Base-by-base conservation (phyloP, 1,140 invertebrate species). In the Drosophila lini region DNA sequence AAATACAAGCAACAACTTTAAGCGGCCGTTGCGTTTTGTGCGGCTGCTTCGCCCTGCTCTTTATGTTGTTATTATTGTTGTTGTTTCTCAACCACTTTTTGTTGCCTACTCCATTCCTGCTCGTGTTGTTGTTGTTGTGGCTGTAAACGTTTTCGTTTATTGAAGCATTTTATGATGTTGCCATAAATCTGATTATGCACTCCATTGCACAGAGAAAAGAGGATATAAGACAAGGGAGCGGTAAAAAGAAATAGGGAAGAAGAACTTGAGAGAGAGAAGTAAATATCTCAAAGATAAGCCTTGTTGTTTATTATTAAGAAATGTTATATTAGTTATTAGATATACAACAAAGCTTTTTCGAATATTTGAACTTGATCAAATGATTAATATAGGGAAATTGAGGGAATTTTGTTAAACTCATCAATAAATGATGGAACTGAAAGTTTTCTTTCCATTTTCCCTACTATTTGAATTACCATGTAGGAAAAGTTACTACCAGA, bases 131-230 rank as follows among this genome's bases (percentile, higher is more conserved):
- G 42, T 61, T 70, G 53, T 68, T 81, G 52, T 78, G 71, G 75
- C 41, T 88, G 63, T 80, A 74, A 86, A 80, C 84, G 84, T 83
- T 88, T 86, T 83, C 81, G 81, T 84, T 86, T 86, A 86, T 83
- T 86, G 77, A 86, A 88, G 84, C 80, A 86, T 83, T 86, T 86
- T 86, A 86, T 83, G 80, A 83, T 88, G 80, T 88, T 86, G 82
- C 84, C 80, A 86, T 86, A 86, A 86, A 86, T 86, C 83, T 83
- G 83, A 88, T 89, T 83, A 86, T 86, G 84, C 83, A 86, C 84
- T 86, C 77, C 80, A 89, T 80, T 88, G 80, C 70, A 63, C 80
- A 71, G 78, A 11, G 40, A 41, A 36, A 41, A 15, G 31, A 62
- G 58, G 38, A 31, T 80, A 32, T 55, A 52, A 40, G 16, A 36